phyloP scores from a whole-genome alignment of 2,113 vertebrate genomes.

The Alaudala cheleensis region DNA sequence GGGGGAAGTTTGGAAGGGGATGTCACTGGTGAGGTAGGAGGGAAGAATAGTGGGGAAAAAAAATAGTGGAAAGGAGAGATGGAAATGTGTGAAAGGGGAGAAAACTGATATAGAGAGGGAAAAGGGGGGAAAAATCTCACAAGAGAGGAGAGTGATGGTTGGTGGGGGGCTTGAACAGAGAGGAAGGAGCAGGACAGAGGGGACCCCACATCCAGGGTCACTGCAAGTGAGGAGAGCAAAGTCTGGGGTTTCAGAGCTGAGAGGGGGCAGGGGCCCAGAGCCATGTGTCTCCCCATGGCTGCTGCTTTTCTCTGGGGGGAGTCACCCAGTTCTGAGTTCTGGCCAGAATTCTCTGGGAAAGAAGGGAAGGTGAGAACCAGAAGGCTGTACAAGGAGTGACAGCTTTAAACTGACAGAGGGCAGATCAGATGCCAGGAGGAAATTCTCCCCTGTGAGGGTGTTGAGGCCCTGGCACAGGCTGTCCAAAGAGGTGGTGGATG shows the following conservation, averaged over 20 bases:
- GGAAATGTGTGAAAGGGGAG: neutral
- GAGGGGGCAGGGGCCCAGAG: neutral
- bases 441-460: neutral
- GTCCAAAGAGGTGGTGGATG: neutral
- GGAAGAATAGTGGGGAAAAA: neutral
- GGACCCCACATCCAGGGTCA: neutral
- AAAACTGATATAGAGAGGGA: neutral
- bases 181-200: neutral
- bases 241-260: neutral
- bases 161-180: neutral
- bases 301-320: neutral
- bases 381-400: neutral
- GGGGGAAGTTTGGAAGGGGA: neutral
- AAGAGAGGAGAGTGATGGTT: too few species aligned
- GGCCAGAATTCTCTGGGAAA: neutral
- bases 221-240: neutral
- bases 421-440: neutral
- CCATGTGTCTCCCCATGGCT: neutral
- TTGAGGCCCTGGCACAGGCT: neutral
- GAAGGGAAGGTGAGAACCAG: neutral
- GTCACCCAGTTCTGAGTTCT: neutral
- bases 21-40: neutral
- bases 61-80: neutral
- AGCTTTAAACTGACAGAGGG: neutral
- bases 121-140: neutral